A percentile compares a stretch with the other conserved stretches of the same genome.
phyloP scores from a whole-genome alignment of 2,888 invertebrate genomes.

The Thereva nobilitata region DNA sequence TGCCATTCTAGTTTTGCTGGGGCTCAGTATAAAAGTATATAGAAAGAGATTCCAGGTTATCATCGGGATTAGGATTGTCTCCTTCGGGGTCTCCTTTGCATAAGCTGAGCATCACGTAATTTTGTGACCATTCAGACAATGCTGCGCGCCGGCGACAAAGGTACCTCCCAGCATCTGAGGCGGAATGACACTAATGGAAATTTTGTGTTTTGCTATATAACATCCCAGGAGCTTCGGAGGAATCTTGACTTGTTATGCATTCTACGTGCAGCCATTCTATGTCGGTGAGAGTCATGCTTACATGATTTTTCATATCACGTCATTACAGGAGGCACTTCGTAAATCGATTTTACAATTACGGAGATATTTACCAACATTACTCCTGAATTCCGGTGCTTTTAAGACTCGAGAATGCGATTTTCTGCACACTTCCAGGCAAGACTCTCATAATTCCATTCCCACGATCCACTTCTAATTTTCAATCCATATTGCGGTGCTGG shows the following conservation, averaged over 20 bases:
- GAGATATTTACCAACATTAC: constrained; percentile 32
- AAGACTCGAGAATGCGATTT: neutral
- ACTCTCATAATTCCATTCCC: constrained; percentile 22
- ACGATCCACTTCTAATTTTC: neutral
- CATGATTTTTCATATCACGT: constrained; percentile 35
- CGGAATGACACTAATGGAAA: constrained; percentile 42
- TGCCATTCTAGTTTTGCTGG: too few relatives aligned
- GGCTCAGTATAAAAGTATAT: too few relatives aligned
- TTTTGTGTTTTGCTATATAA: constrained; percentile 35
- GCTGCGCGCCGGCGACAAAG: constrained; percentile 34
- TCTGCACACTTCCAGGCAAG: neutral
- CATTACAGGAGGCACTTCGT: constrained; percentile 30
- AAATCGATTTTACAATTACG: constrained; percentile 34
- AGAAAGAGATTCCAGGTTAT: too few relatives aligned
- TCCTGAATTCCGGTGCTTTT: constrained; percentile 11
- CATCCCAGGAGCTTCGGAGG: constrained; percentile 13
- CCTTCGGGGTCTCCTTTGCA: constrained; percentile 1
- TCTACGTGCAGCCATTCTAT: constrained; percentile 20
- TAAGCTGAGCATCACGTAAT: constrained; percentile 36
- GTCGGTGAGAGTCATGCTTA: neutral
- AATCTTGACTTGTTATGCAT: constrained; percentile 23
- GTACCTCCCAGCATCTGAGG: constrained; percentile 33
- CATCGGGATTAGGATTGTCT: too few relatives aligned
- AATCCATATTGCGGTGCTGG: neutral
- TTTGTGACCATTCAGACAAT: constrained; percentile 33